Percentiles rank a stretch among this genome's conserved stretches.
Conservation (phyloP, 1,140 invertebrate species). For the Anoplolepis gracilipes region DNA sequence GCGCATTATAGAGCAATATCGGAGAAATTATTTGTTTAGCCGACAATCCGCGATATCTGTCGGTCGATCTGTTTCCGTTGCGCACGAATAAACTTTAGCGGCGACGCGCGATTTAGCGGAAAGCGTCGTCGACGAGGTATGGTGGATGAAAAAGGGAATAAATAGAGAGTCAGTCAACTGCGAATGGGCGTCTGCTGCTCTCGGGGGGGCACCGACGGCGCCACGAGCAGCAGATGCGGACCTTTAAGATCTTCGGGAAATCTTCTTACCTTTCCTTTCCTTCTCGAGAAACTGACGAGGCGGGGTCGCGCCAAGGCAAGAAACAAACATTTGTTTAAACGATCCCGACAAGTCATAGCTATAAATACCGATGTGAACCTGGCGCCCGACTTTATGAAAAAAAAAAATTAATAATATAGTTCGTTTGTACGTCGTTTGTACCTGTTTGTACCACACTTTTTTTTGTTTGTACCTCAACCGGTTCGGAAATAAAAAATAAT, state of each 20-base stretch:
- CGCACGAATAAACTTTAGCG: conserved; percentile 47
- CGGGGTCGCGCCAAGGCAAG: conserved; percentile 48
- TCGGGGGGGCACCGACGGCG: conserved; percentile 39
- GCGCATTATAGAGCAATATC: conserved; percentile 52
- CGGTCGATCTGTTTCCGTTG: conserved; percentile 36
- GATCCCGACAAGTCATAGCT: conserved; percentile 76
- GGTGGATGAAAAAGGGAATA: conserved; percentile 31
- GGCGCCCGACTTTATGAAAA: too few relatives aligned
- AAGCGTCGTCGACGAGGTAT: neutral
- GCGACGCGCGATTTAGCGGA: conserved; percentile 10
- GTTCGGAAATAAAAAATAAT: too few relatives aligned
- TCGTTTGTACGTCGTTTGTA: too few relatives aligned
- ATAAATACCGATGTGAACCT: too few relatives aligned
- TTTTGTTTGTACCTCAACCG: too few relatives aligned
- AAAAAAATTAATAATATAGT: too few relatives aligned
- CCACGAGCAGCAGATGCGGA: conserved; percentile 53
- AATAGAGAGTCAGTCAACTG: conserved; percentile 40
- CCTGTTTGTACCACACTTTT: too few relatives aligned
- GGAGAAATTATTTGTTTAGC: conserved; percentile 57
- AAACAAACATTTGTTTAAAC: conserved; percentile 82
- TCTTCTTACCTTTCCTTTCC: conserved; percentile 29
- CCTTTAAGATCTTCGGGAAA: conserved; percentile 46
- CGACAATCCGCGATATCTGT: neutral
- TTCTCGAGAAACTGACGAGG: conserved; percentile 59
- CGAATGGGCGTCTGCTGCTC: conserved; percentile 24